Conservation (phyloP, 2,888 invertebrate genomes). For the Kryphioiulus occultus region DNA sequence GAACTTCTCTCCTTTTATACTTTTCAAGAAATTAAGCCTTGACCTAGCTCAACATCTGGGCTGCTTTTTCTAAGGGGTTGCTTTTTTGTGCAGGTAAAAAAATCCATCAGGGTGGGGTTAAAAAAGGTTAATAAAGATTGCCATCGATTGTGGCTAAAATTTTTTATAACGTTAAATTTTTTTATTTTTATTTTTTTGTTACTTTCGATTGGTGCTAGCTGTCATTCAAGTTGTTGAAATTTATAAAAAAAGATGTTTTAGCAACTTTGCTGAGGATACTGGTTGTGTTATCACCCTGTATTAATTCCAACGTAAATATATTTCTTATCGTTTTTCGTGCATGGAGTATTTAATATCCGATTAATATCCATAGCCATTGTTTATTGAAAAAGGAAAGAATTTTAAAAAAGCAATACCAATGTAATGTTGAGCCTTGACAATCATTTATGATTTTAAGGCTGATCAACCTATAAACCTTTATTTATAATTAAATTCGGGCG, state of each 20-base stretch:
- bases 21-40: neutral
- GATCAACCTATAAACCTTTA: constrained; percentile 32
- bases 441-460: neutral
- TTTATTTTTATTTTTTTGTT: neutral
- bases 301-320: neutral
- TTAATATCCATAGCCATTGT: neutral
- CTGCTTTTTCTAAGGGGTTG: neutral
- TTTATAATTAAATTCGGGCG: constrained; percentile 13
- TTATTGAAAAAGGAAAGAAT: neutral
- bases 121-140: constrained; percentile 32
- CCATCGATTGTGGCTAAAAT: neutral
- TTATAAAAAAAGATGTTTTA: neutral
- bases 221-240: neutral
- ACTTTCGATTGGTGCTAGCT: neutral
- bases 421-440: neutral
- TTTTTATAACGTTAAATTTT: neutral
- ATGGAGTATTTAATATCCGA: neutral
- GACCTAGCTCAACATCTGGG: neutral
- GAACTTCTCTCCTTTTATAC: constrained; percentile 35
- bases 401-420: neutral
- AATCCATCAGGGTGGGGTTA: neutral
- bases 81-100: neutral
- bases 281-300: neutral
- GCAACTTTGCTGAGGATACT: neutral
- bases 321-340: neutral